phyloP scores from a whole-genome alignment of 2,888 invertebrate genomes.

The Miltochrista miniata region DNA sequence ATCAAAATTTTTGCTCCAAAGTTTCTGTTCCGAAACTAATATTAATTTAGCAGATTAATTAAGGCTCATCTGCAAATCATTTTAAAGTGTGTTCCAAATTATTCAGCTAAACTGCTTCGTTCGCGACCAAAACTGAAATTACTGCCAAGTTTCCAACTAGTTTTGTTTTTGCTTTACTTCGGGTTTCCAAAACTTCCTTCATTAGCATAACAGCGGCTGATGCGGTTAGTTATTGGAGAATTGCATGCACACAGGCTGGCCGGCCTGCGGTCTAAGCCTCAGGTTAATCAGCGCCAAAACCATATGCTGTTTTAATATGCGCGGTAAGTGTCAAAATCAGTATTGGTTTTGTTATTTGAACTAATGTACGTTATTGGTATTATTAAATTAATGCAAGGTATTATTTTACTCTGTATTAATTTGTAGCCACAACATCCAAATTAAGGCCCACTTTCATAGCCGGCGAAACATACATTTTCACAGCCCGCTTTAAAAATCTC shows the following conservation, averaged over 20 bases:
- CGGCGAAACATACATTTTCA: no score
- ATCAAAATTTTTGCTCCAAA: no score
- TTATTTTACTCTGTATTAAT: no score
- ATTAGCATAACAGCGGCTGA: conserved; percentile 37
- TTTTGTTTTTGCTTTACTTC: conserved; percentile 21
- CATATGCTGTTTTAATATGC: background rate
- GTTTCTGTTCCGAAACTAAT: no score
- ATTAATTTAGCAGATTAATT: no score
- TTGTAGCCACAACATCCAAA: no score
- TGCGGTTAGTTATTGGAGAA: conserved; percentile 32
- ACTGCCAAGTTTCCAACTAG: conserved; percentile 12
- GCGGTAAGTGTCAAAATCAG: background rate
- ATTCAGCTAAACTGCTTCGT: background rate
- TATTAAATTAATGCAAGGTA: no score
- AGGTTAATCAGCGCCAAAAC: conserved; percentile 1
- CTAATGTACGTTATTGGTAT: background rate
- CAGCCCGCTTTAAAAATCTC: no score
- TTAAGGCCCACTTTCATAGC: no score
- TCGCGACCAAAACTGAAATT: conserved; percentile 12
- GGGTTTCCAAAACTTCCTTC: conserved; percentile 23
- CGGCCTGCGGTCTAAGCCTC: conserved; percentile 24
- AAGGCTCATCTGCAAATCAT: background rate
- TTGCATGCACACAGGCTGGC: conserved; percentile 20
- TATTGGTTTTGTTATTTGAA: background rate
- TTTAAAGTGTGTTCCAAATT: background rate